Evolutionary conservation across 37 sponge, comb jelly and placozoan species (phyloP), one percentile per base, ranked within the genome.

Genomic region (Lycopodina hypogea): DNA sequence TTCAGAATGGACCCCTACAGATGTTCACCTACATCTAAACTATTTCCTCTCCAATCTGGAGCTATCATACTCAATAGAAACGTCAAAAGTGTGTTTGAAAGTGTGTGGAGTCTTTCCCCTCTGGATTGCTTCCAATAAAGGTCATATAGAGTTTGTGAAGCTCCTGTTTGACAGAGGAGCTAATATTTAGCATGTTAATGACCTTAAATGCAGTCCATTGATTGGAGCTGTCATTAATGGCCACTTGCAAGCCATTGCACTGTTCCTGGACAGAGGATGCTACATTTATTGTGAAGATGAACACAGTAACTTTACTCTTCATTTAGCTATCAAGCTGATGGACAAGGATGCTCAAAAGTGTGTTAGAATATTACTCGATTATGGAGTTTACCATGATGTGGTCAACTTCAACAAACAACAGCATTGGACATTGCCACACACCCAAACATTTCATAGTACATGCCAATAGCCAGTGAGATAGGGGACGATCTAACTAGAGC

Each of bases 221-320:
- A 45, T 92, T 17, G 92, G 91, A 24, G 96, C 96, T 7, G 90
- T 89, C 28, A 92, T 91, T 52, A 92, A 95, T 72, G 96, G 96
- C 17, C 96, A 95, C 69, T 70, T 86, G 23, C 24, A 50, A n/a
- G 81, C 83, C 14, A 8, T 91, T 4, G 51, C 76, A 17, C 37
- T 68, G 12, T 57, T 91, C 3, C 50, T 91, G 8, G 84, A 75
- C 30, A 37, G 48, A 21, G 92, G 88, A 7, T 78, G 80, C 65
- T 39, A 81, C 7, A 32, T 87, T 8, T 67, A 76, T 18, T 85
- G 71, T 8, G 79, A 83, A 52, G 92, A 91, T 55, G 68, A 52
- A 23, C 57, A 78, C 0, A 75, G 88, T 0, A 83, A 87, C 65
- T 91, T 87, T 59, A 84, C 92, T 22, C 88, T 91, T 45, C 92